Base-by-base conservation (phyloP, 1,140 invertebrate genomes). In the Vanessa atalanta region DNA sequence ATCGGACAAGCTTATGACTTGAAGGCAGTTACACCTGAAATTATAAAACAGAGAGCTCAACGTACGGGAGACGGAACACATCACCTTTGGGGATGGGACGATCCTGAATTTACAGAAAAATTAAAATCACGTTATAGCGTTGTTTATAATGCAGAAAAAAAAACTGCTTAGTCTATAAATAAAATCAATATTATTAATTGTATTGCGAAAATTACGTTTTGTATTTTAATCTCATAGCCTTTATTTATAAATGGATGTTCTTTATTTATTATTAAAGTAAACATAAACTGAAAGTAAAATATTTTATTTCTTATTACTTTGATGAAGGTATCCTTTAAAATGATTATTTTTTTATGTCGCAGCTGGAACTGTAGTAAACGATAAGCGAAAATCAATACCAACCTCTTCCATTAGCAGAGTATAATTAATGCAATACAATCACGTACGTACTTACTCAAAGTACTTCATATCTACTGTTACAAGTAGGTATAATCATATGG, bases 21-120 rank as follows among this genome's bases (percentile, higher is more conserved):
- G 55, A 95, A 95, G 78, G 92, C 90, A 0, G 94, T 94, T 0
- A 91, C 94, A 0, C 81, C 89, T 4, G 93, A 94, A 15, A 93
- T 95, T 71, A 88, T 95, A 4, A 89, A 90, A 65, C 93, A 92
- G 75, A 86, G 94, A 63, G 83, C 93, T 48, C 83, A 90, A 84
- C 89, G 95, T 53, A 96, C 95, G 7, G 96, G 96, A 23, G 95
- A 96, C 80, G 95, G 95, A 0, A 91, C 92, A 3, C 92, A 93
- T 75, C 84, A 92, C 20, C 80, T 93, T 8, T 94, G 94, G 94
- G 94, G 94, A 14, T 94, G 94, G 94, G 94, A 93, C 37, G 94
- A 94, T 80, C 92, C 89, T 11, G 93, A 94, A 77, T 91, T 93
- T 77, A 93, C 84, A 2, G 88, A 91, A 72, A 88, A 89, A 76